These are phyloP conservation scores for Trinorchestia longiramus DNA, from an alignment of 1,140 invertebrate species.

Conservation along the genomic window DNA sequence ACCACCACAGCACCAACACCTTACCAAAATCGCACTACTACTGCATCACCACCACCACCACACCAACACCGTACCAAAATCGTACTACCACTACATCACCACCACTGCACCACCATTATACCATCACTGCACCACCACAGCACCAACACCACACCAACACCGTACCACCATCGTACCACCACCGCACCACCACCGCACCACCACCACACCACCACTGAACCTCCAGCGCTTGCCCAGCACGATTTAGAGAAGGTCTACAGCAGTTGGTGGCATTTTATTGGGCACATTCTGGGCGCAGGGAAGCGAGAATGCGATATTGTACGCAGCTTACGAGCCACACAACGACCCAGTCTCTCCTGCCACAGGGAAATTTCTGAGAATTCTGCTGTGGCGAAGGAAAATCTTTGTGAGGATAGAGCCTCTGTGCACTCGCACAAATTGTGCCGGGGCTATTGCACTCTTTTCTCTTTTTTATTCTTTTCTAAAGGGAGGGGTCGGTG, in stretches of 20 bases:
- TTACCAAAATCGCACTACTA: not conserved
- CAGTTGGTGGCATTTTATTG: conserved; percentile 32
- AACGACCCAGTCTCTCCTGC: not conserved
- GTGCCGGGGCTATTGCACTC: not conserved
- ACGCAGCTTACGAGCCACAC: not conserved
- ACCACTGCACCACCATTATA: not conserved
- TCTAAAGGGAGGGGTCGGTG: not conserved
- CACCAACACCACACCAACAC: not conserved
- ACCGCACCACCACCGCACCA: not conserved
- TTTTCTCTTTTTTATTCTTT: not conserved
- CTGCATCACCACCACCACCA: too few species aligned
- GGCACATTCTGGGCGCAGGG: not conserved
- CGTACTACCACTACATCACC: not conserved
- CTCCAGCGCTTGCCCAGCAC: not conserved
- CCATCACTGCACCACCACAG: not conserved
- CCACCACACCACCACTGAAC: not conserved
- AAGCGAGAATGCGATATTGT: not conserved
- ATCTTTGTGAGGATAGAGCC: not conserved
- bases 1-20: not conserved
- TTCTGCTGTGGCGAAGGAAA: not conserved
- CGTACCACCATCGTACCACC: not conserved
- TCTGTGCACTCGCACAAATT: not conserved
- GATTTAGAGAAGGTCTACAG: conserved; percentile 7
- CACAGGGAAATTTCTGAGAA: not conserved
- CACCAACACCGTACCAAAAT: too few species aligned